Percentiles rank a stretch among this genome's conserved stretches.
phyloP scores from a whole-genome alignment of 2,888 invertebrate genomes.

The Drosophila atripex region DNA sequence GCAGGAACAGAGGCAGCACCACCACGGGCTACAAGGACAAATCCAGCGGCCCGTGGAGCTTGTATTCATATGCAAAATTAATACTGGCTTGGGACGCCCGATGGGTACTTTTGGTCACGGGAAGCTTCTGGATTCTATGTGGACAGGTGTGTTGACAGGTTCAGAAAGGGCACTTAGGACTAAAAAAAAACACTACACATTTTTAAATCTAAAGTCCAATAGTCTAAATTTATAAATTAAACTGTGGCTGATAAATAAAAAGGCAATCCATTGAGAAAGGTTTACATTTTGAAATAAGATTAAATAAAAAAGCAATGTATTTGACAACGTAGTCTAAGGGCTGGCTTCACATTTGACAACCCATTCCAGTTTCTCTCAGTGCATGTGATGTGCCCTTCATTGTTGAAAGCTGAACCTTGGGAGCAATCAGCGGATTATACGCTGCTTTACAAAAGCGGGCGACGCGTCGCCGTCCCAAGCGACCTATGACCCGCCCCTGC shows the following conservation, averaged over 20 bases:
- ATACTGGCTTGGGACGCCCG: slow-evolving; percentile 34
- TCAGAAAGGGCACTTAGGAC: neutral
- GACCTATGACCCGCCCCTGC: slow-evolving; percentile 41
- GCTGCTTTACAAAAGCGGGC: slow-evolving; percentile 59
- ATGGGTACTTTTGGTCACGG: slow-evolving; percentile 13
- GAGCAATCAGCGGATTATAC: slow-evolving; percentile 78
- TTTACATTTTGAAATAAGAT: no score
- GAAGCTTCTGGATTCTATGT: slow-evolving; percentile 16
- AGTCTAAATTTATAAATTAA: no score
- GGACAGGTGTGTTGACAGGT: slow-evolving; percentile 22
- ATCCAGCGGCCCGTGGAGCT: slow-evolving; percentile 41
- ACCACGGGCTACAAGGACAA: slow-evolving; percentile 17
- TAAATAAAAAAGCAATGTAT: neutral
- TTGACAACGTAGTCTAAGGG: no score
- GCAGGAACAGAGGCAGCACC: neutral
- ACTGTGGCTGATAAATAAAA: no score
- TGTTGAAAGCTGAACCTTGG: slow-evolving; percentile 78
- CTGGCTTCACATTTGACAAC: no score
- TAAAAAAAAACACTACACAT: neutral
- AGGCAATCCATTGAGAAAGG: no score
- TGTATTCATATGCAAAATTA: slow-evolving; percentile 69
- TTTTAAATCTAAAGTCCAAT: no score
- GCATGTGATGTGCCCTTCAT: slow-evolving; percentile 51
- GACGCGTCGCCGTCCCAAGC: slow-evolving; percentile 46
- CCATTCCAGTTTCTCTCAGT: slow-evolving; percentile 2